Evolutionary conservation across 2,113 vertebrate species (phyloP), one percentile per base, ranked within the genome.

Genomic region (Perccottus glenii): DNA sequence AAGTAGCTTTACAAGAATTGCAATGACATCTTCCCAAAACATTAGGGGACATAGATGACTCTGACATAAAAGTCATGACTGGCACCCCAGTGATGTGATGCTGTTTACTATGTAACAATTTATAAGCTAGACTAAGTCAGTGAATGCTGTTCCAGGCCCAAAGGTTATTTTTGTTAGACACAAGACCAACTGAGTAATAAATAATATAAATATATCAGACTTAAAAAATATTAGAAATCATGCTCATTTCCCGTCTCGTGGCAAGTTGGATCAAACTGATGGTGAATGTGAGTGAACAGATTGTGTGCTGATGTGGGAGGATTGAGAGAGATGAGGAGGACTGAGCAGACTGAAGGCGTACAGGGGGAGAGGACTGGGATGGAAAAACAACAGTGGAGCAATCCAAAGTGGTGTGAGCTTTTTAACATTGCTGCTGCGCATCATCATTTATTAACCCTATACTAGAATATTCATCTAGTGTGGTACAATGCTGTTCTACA

Each of bases 361-460:
- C 46, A 45, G n/a, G 55, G 45, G 32, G 61, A 52, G 70, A 71
- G 75, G 11, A 70, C 52, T 9, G 63, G 38, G 50, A 61, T 15
- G 56, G 42, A 51, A 60, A 60, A 78, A 75, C 72, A 76, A 64
- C 62, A 66, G 48, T 44, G 60, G 68, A 83, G 70, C 65, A 64
- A 62, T 43, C 56, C 65, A 49, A 43, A 62, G 67, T 52, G 52
- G 72, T 69, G 58, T 68, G 67, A 81, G 53, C 66, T 33, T 69
- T 65, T 70, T 46, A 74, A 70, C 67, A 42, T 61, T 77, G 72
- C 52, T 75, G 70, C 68, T 11, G 15, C 32, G 83, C 81, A 85
- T 88, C 81, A 85, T 88, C 40, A 81, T 83, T 88, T 88, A 85
- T 84, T 88, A 48, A 87, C 74, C 55, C 45, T 46, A 43, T 73